phyloP scores from a whole-genome alignment of 2,888 invertebrate species.

The Dromius quadrimaculatus region DNA sequence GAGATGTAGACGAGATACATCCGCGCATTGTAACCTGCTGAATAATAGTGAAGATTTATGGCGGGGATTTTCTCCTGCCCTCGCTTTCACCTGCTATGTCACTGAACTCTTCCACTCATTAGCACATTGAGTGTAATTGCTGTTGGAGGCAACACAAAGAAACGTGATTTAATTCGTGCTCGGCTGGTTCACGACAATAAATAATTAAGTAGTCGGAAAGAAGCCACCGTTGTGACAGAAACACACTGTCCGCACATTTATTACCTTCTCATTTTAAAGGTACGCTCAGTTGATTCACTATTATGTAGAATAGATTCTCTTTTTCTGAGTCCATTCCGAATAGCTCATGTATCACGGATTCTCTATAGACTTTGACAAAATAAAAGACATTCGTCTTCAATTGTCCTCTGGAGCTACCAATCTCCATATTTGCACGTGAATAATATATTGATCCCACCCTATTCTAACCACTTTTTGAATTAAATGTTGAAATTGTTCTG shows the following conservation, averaged over 20 bases:
- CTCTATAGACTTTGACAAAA: conserved; percentile 23
- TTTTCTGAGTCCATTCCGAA: conserved; percentile 19
- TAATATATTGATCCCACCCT: too few species aligned
- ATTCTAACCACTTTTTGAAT: too few species aligned
- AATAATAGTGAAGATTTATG: conserved; percentile 65
- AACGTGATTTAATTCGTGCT: conserved; percentile 50
- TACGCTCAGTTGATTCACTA: neutral
- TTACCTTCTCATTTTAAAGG: conserved; percentile 44
- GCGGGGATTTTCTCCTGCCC: conserved; percentile 57
- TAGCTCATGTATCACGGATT: conserved; percentile 33
- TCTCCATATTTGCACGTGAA: conserved; percentile 35
- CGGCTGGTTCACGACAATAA: conserved; percentile 47
- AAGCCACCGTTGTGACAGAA: conserved; percentile 43
- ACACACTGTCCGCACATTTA: conserved; percentile 45
- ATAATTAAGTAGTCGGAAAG: conserved; percentile 51
- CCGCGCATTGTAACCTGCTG: conserved; percentile 61
- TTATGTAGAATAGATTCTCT: conserved; percentile 1
- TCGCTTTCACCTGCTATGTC: conserved; percentile 34
- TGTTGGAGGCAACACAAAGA: conserved; percentile 48
- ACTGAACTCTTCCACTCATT: conserved; percentile 52
- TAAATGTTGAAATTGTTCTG: too few species aligned
- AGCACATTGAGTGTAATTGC: conserved; percentile 51
- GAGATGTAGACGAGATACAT: conserved; percentile 57
- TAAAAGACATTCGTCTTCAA: conserved; percentile 36
- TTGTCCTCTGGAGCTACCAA: conserved; percentile 19